Evolutionary conservation across 2,888 invertebrate species (phyloP), one percentile per base, ranked within the genome.

Genomic region (Cantharis nigra): DNA sequence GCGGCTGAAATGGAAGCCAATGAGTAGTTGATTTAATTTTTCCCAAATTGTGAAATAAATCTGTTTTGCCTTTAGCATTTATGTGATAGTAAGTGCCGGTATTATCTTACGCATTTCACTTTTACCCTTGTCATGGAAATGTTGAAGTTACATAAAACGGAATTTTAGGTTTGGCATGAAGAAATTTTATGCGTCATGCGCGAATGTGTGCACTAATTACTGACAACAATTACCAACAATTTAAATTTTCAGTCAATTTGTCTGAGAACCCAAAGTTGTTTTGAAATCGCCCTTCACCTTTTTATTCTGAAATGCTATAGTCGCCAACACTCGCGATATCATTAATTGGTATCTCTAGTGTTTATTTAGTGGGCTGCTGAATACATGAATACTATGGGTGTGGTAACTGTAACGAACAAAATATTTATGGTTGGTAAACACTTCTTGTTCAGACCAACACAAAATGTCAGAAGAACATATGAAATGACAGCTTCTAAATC

Each of bases 361-460:
- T 82, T 81, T 83, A 84, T 84, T 85, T 85, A 83, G 84, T 83
- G 83, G 83, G 83, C 81, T 84, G 84, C 82, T 82, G 82, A 84
- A 84, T 84, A 83, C 83, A 83, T 83, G 82, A 83, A 83, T 83
- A 82, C 81, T 80, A 82, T 85, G 84, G 85, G 85, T 85, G 85
- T 83, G 85, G 85, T 83, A 83, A 72, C 72, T 72, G 69, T 72
- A 72, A 72, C 67, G 70, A 65, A 67, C 75, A 70, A 72, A 74
- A 74, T 74, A 72, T 71, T 74, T 74, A 77, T 74, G 71, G 63
- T 69, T 33, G 77, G 74, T 77, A 77, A 77, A 74, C 77, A 77
- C 63, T 77, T 77, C 71, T 63, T 69, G 62, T 28, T 23, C 65
- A 73, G 30, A 76, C 70, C 76, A 70, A 30, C 16, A 28, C 63